phyloP scores from a whole-genome alignment of 1,140 invertebrate species.

The Caerostris extrusa region DNA sequence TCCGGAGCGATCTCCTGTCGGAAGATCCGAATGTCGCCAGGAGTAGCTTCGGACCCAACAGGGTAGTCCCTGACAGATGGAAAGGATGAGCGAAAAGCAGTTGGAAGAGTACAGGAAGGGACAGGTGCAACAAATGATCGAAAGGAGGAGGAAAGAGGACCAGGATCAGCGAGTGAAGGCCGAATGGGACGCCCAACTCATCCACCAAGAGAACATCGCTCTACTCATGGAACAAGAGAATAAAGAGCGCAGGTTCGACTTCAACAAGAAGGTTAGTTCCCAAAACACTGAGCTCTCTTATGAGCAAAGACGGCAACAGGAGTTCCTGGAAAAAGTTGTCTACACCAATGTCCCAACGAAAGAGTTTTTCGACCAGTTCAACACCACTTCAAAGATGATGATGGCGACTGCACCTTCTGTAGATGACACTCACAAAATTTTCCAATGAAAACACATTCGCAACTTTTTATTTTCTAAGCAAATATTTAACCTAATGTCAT shows the following conservation, averaged over 20 bases:
- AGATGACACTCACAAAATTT: no score
- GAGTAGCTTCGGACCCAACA: conserved; percentile 88
- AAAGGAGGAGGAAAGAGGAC: conserved; percentile 83
- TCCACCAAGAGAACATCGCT: neutral
- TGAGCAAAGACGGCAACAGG: conserved; percentile 85
- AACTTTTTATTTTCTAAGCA: no score
- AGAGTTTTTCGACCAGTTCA: conserved; percentile 90
- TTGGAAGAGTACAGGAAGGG: conserved; percentile 86
- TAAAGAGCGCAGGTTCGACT: neutral
- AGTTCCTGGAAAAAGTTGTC: conserved; percentile 86
- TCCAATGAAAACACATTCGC: no score
- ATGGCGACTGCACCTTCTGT: neutral
- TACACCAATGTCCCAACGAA: conserved; percentile 86
- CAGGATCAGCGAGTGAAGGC: neutral
- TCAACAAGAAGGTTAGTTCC: neutral
- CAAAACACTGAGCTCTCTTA: conserved; percentile 86
- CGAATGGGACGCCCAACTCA: conserved; percentile 32
- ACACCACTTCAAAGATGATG: conserved; percentile 87
- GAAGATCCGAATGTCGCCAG: conserved; percentile 90
- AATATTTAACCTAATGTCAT: no score
- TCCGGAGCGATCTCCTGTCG: conserved; percentile 92
- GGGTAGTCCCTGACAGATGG: conserved; percentile 88
- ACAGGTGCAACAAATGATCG: conserved; percentile 88
- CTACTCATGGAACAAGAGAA: neutral
- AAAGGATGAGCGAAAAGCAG: conserved; percentile 91